phyloP scores from a whole-genome alignment of 2,113 vertebrate species.

The Phylloscopus trochilus region DNA sequence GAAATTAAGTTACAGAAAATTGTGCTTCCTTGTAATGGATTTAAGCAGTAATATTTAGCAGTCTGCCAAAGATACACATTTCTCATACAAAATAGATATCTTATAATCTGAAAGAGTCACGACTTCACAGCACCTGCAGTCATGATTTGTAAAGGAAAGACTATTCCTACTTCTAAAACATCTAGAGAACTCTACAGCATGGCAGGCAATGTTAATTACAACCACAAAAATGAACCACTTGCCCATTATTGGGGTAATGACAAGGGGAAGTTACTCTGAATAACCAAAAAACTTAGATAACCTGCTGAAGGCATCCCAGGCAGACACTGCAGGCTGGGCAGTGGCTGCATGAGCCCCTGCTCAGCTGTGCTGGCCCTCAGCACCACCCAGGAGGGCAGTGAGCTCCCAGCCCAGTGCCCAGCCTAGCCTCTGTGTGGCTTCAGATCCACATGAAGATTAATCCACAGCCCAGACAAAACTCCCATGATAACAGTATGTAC shows the following conservation, averaged over 20 bases:
- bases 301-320: neutral
- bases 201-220: neutral
- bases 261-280: neutral
- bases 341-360: neutral
- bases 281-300: neutral
- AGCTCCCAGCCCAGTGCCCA: neutral
- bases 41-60: conserved; percentile 73
- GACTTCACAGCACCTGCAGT: neutral
- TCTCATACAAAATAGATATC: conserved; percentile 64
- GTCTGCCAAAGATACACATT: conserved; percentile 68
- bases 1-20: conserved; percentile 80
- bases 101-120: conserved; percentile 26
- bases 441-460: neutral
- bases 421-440: neutral
- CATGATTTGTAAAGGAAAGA: neutral
- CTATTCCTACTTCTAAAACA: neutral
- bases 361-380: neutral
- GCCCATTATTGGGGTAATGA: neutral
- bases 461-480: neutral
- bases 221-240: neutral
- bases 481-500: fast-evolving
- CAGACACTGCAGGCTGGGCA: neutral
- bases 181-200: neutral
- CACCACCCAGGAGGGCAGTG: neutral
- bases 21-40: conserved; percentile 76